Base-by-base conservation (phyloP, 2,888 invertebrate species). In the Luperina testacea region DNA sequence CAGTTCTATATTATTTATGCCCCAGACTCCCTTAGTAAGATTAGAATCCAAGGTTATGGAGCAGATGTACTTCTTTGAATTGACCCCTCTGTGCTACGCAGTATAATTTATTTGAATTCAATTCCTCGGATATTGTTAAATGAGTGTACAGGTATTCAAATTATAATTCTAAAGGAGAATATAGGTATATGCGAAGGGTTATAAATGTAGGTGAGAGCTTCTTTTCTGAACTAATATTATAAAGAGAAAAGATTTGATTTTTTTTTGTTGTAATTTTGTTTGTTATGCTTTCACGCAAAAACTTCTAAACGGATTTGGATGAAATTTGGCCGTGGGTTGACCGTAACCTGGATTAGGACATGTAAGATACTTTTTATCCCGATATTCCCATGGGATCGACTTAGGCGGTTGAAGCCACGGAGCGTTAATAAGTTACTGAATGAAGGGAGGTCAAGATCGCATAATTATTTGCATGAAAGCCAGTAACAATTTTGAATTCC, bases 81-180 rank as follows among this genome's bases (percentile, higher is more conserved):
- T 68, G 20, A 64, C 68, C 78, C 82, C 65, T 69, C 17, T 27
- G n/a, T 38, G 42, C 8, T 67, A 15, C 0, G 6, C 45, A 48
- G 68, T 74, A 27, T 32, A 32, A 67, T 71, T 70, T 74, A 70
- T 84, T 53, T 75, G 7, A 65, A 75, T 80, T 70, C 72, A 75
- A 79, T 72, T 48, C 24, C 9, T 32, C n/a, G 48, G 38, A 5
- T 57, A 24, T 71, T 82, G 17, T 70, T 82, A 72, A 4, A 27
- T 15, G 7, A 53, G 20, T 59, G 32, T 2, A 63, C 48, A 32
- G 1, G 20, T 68, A 32, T 38, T 17, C n/a, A 71, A 63, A 71
- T 72, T 59, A 42, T 42, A 64, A 69, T 69, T 11, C 9, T 77
- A 24, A 53, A 53, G n/a, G 51, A 45, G 15, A 24, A 13, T 9